These are phyloP conservation scores for Corythaeola cristata DNA, from an alignment of 2,113 vertebrate species.

Conservation along the genomic window DNA sequence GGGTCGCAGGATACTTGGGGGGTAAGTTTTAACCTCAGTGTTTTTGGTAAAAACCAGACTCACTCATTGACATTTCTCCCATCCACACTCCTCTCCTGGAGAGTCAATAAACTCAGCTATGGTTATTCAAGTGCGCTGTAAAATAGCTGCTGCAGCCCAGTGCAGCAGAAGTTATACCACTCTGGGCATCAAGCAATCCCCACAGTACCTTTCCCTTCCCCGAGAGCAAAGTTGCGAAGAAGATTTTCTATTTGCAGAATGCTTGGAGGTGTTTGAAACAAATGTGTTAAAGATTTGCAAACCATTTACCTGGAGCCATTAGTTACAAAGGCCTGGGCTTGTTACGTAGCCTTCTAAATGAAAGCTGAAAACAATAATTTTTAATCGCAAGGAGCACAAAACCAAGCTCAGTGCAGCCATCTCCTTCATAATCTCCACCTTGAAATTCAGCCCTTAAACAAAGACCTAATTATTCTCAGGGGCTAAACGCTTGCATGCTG, in stretches of 20 bases:
- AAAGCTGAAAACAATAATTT: neutral
- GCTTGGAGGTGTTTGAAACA: neutral
- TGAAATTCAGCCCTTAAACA: neutral
- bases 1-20: neutral
- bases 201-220: neutral
- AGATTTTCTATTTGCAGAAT: neutral
- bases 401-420: neutral
- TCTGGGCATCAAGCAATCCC: neutral
- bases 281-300: neutral
- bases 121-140: neutral
- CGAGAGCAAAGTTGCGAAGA: neutral
- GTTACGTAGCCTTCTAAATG: neutral
- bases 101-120: neutral
- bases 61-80: neutral
- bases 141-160: neutral
- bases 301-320: neutral
- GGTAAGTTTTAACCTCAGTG: neutral
- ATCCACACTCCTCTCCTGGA: neutral
- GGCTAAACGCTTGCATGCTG: neutral
- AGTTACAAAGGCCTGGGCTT: neutral
- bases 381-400: neutral
- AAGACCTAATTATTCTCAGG: neutral
- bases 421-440: neutral
- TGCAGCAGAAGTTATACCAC: neutral
- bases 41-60: neutral